Evolutionary conservation across 2,888 invertebrate species (phyloP).

Genomic region (Mechanitis mazaeus): DNA sequence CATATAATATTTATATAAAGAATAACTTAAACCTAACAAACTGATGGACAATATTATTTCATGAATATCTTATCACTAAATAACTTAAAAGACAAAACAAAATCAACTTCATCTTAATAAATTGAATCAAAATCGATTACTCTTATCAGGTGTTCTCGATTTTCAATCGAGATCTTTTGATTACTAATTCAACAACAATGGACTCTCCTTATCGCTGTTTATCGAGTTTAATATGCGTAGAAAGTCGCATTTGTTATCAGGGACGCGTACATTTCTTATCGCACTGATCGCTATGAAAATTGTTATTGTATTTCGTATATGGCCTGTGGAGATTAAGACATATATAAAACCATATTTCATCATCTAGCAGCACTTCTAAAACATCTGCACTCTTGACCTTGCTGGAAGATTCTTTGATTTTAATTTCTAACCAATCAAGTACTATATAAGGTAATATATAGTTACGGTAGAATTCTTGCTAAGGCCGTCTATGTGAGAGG

Average conservation of each 20-base stretch:
- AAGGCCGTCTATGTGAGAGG: too few relatives aligned
- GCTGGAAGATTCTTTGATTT: too few relatives aligned
- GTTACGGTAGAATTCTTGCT: too few relatives aligned
- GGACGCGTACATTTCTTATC: constrained; percentile 68
- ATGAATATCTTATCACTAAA: background rate
- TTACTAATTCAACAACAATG: constrained; percentile 66
- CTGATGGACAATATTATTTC: background rate
- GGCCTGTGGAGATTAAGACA: constrained; percentile 51
- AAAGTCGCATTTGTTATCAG: constrained; percentile 65
- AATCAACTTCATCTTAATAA: constrained; percentile 12
- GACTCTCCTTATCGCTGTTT: constrained; percentile 58
- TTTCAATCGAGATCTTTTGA: constrained; percentile 70
- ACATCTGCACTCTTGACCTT: too few relatives aligned
- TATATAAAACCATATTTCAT: too few relatives aligned
- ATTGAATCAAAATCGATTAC: constrained; percentile 19
- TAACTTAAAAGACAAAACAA: constrained; percentile 6
- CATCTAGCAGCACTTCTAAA: too few relatives aligned
- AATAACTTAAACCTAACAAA: background rate
- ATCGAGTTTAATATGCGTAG: constrained; percentile 73
- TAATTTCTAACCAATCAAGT: too few relatives aligned
- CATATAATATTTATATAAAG: too few relatives aligned
- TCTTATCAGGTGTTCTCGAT: constrained; percentile 32
- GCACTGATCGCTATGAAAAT: constrained; percentile 51
- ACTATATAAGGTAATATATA: too few relatives aligned
- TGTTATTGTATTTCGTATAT: constrained; percentile 67